Percentiles rank a stretch among this genome's conserved stretches.
phyloP scores from a whole-genome alignment of 2,888 invertebrate genomes.

The Pachliopta kotzebuea region DNA sequence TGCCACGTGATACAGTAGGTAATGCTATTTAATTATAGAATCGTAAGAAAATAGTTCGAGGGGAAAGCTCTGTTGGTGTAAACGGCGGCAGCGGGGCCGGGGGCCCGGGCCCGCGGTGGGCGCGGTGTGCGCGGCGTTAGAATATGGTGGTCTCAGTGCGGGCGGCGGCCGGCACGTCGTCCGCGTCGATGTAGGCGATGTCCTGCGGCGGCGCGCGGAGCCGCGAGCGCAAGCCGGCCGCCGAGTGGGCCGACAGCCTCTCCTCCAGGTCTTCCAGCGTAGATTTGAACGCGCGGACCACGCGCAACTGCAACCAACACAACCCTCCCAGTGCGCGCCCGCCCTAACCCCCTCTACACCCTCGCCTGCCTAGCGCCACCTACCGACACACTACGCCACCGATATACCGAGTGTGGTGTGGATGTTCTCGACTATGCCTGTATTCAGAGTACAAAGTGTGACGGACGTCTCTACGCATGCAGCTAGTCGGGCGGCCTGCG shows the following conservation, averaged over 20 bases:
- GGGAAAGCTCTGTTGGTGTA: conserved; percentile 21
- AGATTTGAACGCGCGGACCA: conserved; percentile 99
- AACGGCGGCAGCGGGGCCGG: conserved; percentile 23
- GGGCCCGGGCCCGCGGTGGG: conserved; percentile 8
- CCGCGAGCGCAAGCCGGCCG: conserved; percentile 94
- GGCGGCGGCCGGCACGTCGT: conserved; percentile 67
- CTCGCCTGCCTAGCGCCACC: conserved; percentile 36
- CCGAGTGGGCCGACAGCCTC: conserved; percentile 98
- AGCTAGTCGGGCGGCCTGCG: conserved; percentile 36
- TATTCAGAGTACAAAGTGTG: conserved; percentile 57
- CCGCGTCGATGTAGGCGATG: conserved; percentile 92
- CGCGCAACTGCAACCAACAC: conserved; percentile 96
- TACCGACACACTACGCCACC: conserved; percentile 38
- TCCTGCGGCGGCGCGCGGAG: conserved; percentile 86
- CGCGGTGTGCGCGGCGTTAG: conserved; percentile 40
- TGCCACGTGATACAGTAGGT: not conserved
- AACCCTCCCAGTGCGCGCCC: conserved; percentile 65
- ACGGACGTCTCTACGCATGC: conserved; percentile 45
- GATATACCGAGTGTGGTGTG: conserved; percentile 70
- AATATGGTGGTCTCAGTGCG: conserved; percentile 72
- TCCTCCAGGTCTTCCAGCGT: conserved; percentile 99
- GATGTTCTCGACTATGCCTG: conserved; percentile 55
- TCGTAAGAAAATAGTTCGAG: conserved; percentile 4
- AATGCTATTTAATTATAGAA: not conserved
- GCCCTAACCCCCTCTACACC: conserved; percentile 46